Evolutionary conservation across 64 coral and sea anemone genomes (phyloP), one percentile per base, ranked within the genome.

Genomic region (Catalaphyllia jardinei): DNA sequence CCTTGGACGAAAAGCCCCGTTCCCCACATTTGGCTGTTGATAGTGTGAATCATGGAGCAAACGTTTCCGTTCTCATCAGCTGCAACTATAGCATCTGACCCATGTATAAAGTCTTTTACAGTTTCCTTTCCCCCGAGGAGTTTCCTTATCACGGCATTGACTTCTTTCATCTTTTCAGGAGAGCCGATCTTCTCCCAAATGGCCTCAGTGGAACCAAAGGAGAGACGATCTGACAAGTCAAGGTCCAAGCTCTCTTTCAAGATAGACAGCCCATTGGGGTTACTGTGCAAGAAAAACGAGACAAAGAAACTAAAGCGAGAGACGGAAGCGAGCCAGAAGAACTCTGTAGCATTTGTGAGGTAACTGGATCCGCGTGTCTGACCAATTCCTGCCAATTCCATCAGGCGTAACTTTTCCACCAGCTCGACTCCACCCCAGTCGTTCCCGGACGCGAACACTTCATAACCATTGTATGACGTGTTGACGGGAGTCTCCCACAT

Each of bases 31-130:
- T 79, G 46, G 67, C 95, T 90, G 77, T 93, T 93, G 33, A 96
- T 96, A 31, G 95, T 96, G 50, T 96, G 95, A 29, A 93, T 74
- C 91, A 96, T 90, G 19, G 95, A 78, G 25, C 95, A 96, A 54
- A 92, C 83, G 55, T 96, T 96, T 0, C 95, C 95, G 14, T 96
- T 82, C 62, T 87, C 91, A 49, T 96, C 95, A 52, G 90, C 74
- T 7, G 88, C 92, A 20, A 96, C 95, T 33, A 96, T 85, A 10
- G 88, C 88, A 88, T 96, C 95, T 14, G 95, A 96, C 25, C 90
- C 89, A 73, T 89, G 81, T 17, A 92, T 69, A 51, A 79, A 65
- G 60, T 72, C 74, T 16, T 74, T 67, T 19, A 24, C 31, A 4
- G 13, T 33, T 46, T 72, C 29, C 57, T 82, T 62, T 51, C 76